Evolutionary conservation across 2,113 vertebrate genomes (phyloP), one percentile per base, ranked within the genome.

Genomic region (Hippocampus guttulatus): DNA sequence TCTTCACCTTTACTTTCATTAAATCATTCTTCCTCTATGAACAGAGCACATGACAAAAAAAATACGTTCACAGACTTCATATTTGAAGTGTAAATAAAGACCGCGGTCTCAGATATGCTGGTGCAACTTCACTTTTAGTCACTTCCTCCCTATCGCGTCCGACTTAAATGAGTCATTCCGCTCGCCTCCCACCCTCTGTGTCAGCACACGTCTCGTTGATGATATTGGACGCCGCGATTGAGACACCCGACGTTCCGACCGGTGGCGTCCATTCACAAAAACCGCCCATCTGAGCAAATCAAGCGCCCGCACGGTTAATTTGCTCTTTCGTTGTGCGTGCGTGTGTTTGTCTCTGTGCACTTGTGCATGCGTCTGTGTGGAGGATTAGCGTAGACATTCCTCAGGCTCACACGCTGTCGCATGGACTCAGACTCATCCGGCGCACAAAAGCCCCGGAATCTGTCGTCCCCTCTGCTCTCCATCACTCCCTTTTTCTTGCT

Each of bases 311-410:
- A 61, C 25, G 64, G 62, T 64, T 77, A 69, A 77, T 80, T 64
- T 80, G 6, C 67, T 82, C 79, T 84, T 84, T 83, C 77, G 63
- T 70, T 75, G 67, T 73, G 54, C 15, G 65, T 68, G 65, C 70
- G 68, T 67, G 64, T 75, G 55, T 33, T 33, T 33, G 30, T 33
- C 30, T 33, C 30, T 33, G 30, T 33, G 30, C 4, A 33, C 30
- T 33, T 33, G 30, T 33, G 30, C 30, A 3, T 68, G 33, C 73
- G 41, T 72, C 67, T 69, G 65, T 67, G 78, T 72, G 64, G 64
- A 54, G 71, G 81, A 87, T 88, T 88, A 89, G 68, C 77, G 64
- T 62, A 71, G 79, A 84, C 85, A 90, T 92, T 92, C 87, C 88
- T 88, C 67, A 58, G 72, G 82, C 83, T 83, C 81, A 73, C 79